A percentile compares a stretch with the other conserved stretches of the same genome.
These are phyloP conservation scores for Oryzias dopingdopingensis DNA, from an alignment of 2,797 vertebrate genomes.

Conservation along the genomic window DNA sequence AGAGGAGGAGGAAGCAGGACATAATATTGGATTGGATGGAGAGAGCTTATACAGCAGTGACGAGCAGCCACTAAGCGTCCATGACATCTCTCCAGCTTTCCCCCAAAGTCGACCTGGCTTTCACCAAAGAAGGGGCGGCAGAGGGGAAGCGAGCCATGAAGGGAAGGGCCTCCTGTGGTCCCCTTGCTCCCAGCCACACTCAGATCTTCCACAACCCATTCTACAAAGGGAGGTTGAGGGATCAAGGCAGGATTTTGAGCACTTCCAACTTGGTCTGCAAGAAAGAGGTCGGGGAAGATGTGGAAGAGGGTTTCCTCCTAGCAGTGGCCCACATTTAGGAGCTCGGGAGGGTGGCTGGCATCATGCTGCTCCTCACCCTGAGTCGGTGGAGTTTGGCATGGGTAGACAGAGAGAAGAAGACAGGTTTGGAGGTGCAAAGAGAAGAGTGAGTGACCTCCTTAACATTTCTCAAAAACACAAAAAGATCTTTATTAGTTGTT, in stretches of 20 bases:
- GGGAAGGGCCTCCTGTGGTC: slow-evolving; percentile 51
- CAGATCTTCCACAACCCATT: slow-evolving; percentile 35
- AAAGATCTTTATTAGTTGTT: neutral
- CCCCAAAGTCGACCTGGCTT: slow-evolving; percentile 57
- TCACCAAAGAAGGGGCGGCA: slow-evolving; percentile 57
- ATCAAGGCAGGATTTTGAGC: slow-evolving; percentile 61
- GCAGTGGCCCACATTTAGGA: slow-evolving; percentile 42
- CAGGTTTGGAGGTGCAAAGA: slow-evolving; percentile 57
- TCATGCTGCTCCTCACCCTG: slow-evolving; percentile 30
- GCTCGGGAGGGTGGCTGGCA: slow-evolving; percentile 56
- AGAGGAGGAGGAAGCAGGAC: slow-evolving; percentile 72
- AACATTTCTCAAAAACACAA: neutral
- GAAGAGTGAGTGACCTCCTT: slow-evolving; percentile 60
- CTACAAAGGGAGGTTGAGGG: slow-evolving; percentile 62
- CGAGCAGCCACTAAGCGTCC: slow-evolving; percentile 29
- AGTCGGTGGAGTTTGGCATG: slow-evolving; percentile 57
- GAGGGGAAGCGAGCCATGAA: slow-evolving; percentile 42
- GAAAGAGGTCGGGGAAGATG: slow-evolving; percentile 53
- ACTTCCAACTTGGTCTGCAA: slow-evolving; percentile 47
- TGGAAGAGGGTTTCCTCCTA: slow-evolving; percentile 63
- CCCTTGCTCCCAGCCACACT: slow-evolving; percentile 45
- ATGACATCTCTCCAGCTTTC: slow-evolving; percentile 52
- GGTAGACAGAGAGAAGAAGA: slow-evolving; percentile 66
- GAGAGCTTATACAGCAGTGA: slow-evolving; percentile 50
- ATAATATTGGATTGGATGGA: slow-evolving; percentile 39